Evolutionary conservation across 2,113 vertebrate genomes (phyloP).

Genomic region (Podocnemis expansa): DNA sequence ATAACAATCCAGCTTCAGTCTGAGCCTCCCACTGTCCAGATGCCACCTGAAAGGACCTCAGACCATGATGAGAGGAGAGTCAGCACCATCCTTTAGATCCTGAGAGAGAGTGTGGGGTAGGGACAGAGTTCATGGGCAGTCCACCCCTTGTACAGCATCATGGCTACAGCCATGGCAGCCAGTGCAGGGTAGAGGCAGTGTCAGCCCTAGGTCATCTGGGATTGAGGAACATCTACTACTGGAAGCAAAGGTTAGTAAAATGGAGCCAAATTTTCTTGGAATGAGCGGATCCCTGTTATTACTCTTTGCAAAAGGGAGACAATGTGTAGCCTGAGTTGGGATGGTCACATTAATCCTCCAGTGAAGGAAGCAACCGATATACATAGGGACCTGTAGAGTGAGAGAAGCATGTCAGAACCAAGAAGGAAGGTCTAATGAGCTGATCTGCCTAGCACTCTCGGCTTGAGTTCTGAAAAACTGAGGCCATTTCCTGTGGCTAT

Average conservation of each 20-base stretch:
- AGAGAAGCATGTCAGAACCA: no score
- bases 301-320: not conserved
- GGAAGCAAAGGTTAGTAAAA: not conserved
- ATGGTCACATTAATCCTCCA: not conserved
- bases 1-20: not conserved
- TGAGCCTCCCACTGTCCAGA: not conserved
- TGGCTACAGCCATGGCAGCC: not conserved
- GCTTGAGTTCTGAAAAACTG: not conserved
- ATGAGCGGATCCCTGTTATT: not conserved
- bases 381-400: no score
- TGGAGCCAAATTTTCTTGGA: not conserved
- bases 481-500: not conserved
- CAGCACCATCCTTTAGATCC: not conserved
- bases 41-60: not conserved
- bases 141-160: not conserved
- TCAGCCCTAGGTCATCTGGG: not conserved
- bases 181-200: not conserved
- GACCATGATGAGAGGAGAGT: not conserved
- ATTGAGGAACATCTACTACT: not conserved
- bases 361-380: no score
- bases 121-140: not conserved
- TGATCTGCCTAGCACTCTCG: not conserved
- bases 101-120: not conserved
- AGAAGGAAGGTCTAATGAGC: no score
- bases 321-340: not conserved